Percentiles rank a stretch among this genome's conserved stretches.
Evolutionary conservation across 2,113 vertebrate genomes (phyloP).

Genomic region (Benthochromis sp.): DNA sequence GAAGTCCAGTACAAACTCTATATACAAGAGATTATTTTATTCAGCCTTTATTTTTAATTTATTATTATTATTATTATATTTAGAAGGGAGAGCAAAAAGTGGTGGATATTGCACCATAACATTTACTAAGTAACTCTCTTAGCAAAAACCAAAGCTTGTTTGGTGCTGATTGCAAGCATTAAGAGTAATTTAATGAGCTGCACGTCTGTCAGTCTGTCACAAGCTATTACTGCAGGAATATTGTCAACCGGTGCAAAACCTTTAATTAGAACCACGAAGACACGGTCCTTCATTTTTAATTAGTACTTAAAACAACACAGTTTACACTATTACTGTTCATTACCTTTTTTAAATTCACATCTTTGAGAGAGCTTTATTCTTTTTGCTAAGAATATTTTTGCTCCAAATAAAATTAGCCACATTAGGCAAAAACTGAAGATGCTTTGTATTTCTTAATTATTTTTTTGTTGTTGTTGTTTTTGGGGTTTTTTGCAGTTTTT

Average conservation of each 20-base stretch:
- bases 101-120: background rate
- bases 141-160: background rate
- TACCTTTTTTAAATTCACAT: background rate
- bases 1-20: background rate
- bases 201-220: background rate
- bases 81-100: background rate
- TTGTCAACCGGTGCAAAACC: background rate
- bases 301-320: background rate
- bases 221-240: background rate
- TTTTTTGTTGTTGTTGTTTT: background rate
- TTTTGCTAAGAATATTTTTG: background rate
- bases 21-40: background rate
- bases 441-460: background rate
- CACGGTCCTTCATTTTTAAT: background rate
- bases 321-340: background rate
- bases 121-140: background rate
- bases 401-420: background rate
- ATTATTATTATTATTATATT: background rate
- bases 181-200: background rate
- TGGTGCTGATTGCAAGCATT: background rate
- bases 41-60: background rate
- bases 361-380: background rate
- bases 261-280: background rate
- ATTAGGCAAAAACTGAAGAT: background rate
- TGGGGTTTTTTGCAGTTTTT: background rate